Conservation (phyloP, 2,888 invertebrate species). For the Drosophila imparisetae region DNA sequence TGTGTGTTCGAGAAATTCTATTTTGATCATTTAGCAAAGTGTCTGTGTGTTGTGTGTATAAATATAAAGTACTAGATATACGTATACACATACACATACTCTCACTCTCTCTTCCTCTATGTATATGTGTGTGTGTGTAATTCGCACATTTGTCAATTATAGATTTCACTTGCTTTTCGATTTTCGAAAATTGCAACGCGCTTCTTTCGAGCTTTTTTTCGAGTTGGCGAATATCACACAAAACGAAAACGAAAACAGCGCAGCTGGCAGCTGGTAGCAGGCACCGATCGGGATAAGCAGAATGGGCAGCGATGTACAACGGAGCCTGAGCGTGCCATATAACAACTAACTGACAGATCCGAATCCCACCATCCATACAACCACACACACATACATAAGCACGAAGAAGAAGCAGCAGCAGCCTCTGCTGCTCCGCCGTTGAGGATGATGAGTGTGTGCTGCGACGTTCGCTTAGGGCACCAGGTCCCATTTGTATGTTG, state of each 20-base stretch:
- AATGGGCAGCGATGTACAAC: conserved; percentile 48
- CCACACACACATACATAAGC: conserved; percentile 43
- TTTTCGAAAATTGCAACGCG: conserved; percentile 33
- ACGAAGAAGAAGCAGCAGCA: conserved; percentile 41
- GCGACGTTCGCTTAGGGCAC: conserved; percentile 8
- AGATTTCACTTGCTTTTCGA: conserved; percentile 32
- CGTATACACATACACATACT: background rate
- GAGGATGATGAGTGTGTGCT: conserved; percentile 45
- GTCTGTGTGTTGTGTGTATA: conserved; percentile 14
- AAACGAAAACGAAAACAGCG: conserved; percentile 5
- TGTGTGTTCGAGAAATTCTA: conserved; percentile 29
- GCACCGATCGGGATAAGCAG: conserved; percentile 8
- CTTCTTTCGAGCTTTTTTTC: conserved; percentile 18
- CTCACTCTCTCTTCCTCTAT: background rate
- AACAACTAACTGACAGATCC: conserved; percentile 54
- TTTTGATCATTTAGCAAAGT: conserved; percentile 30
- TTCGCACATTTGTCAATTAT: conserved; percentile 48
- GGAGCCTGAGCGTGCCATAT: conserved; percentile 60
- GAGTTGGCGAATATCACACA: conserved; percentile 14
- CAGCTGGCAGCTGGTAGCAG: conserved; percentile 11
- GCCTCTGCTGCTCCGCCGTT: conserved; percentile 28
- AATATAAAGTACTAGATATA: conserved; percentile 17
- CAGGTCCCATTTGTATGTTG: conserved; percentile 36
- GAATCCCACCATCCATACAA: conserved; percentile 36
- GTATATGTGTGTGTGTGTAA: conserved; percentile 4